Conservation (phyloP, 2,113 vertebrate species). For the Eptesicus fuscus region DNA sequence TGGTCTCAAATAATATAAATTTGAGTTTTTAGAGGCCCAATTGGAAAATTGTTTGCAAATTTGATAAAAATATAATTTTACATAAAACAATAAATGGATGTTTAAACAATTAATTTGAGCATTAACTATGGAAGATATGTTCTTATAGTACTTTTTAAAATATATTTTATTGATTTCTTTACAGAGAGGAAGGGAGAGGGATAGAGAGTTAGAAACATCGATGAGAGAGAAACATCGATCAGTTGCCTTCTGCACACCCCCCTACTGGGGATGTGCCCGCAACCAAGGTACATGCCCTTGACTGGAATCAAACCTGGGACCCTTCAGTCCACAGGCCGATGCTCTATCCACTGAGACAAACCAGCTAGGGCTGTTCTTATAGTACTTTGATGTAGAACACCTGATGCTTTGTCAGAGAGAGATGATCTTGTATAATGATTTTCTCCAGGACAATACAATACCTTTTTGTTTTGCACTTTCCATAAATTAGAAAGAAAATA, state of each 20-base stretch:
- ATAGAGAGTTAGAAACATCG: too few species aligned
- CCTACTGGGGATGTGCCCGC: too few species aligned
- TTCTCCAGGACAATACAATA: background rate
- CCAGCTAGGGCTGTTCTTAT: too few species aligned
- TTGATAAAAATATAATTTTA: background rate
- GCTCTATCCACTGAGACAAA: too few species aligned
- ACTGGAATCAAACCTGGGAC: too few species aligned
- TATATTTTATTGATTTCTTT: too few species aligned
- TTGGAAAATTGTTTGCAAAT: background rate
- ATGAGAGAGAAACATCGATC: too few species aligned
- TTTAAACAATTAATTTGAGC: background rate
- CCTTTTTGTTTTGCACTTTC: background rate
- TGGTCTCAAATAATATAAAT: background rate
- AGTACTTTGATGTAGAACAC: background rate
- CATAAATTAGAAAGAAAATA: background rate
- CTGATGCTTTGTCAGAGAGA: background rate
- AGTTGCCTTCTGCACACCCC: too few species aligned
- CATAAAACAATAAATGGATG: background rate
- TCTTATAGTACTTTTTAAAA: background rate
- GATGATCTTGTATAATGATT: background rate
- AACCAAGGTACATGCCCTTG: too few species aligned
- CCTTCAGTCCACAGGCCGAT: too few species aligned
- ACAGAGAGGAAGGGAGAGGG: too few species aligned
- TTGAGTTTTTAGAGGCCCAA: background rate
- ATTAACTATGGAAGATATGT: background rate